A percentile compares a stretch with the other conserved stretches of the same genome.
phyloP scores from a whole-genome alignment of 1,140 invertebrate species.

The Euura saliciscinereae region DNA sequence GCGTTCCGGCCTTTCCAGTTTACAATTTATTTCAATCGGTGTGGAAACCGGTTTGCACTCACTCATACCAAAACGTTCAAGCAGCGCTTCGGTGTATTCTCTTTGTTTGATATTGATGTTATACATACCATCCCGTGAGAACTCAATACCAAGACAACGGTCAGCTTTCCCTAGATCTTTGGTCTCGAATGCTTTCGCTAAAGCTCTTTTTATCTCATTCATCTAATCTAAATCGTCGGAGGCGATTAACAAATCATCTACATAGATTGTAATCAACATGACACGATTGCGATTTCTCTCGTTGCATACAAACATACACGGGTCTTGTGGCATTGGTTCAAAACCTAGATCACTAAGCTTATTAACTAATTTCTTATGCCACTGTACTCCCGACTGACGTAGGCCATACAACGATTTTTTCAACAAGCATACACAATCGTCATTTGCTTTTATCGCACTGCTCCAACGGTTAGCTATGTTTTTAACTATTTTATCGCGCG shows the following conservation, averaged over 20 bases:
- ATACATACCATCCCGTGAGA: conserved; percentile 1
- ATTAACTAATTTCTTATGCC: conserved; percentile 17
- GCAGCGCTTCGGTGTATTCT: not conserved
- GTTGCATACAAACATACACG: not conserved
- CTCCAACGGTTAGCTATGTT: not conserved
- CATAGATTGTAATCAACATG: conserved; percentile 20
- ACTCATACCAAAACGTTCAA: conserved; percentile 14
- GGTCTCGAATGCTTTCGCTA: conserved; percentile 19
- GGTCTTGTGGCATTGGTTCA: not conserved
- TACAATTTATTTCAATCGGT: conserved; percentile 7
- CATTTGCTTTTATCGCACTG: not conserved
- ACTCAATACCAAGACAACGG: conserved; percentile 16
- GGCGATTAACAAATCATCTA: conserved; percentile 24
- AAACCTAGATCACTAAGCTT: not conserved
- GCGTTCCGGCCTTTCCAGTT: conserved; percentile 9
- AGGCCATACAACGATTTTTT: conserved; percentile 22
- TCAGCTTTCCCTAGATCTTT: conserved; percentile 20
- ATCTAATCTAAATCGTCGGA: conserved; percentile 15
- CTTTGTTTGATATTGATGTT: conserved; percentile 8
- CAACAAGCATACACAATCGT: conserved; percentile 11
- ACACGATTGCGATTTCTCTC: not conserved
- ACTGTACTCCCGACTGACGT: conserved; percentile 17
- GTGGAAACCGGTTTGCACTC: conserved; percentile 11
- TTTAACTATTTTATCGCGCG: conserved; percentile 14
- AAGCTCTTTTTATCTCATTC: conserved; percentile 13